Evolutionary conservation across 2,797 vertebrate genomes (phyloP), one percentile per base, ranked within the genome.

Genomic region (Champsocephalus esox): DNA sequence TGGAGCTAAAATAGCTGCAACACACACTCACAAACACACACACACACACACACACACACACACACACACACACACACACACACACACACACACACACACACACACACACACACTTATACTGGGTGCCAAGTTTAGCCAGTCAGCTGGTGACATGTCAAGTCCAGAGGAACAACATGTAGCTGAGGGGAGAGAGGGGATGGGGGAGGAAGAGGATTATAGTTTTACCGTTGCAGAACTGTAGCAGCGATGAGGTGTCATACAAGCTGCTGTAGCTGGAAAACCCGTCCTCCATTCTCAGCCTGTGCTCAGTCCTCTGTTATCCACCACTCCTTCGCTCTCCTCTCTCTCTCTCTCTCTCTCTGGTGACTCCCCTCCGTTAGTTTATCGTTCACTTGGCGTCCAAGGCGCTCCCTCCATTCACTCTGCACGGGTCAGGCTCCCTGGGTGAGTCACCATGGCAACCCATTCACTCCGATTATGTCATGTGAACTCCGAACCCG

Each of bases 181-280:
- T 0, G 60, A 34, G 45, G 46, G 56, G 38, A 19, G 3, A 32
- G 50, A 65, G 21, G 38, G 54, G 51, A 56, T 32, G 51, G 66
- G 24, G 58, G 61, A 21, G 61, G 64, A 51, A 43, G 70, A 63
- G 65, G 78, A 69, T 85, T 71, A 88, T 77, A 3, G 81, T 77
- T 86, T 96, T 96, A 99, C 97, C 98, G 84, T 98, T 98, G 94
- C 98, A 98, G 95, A 98, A 98, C 95, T 98, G 97, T 70, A 99
- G 96, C 94, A 98, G 95, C 78, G 98, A 98, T 68, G 97, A 97
- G 89, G 98, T 99, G 96, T 99, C 98, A 93, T 99, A 98, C 80
- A 98, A 96, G 93, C 96, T 97, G 96, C 96, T 96, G 94, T 97
- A 97, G 95, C 97, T 97, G 91, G 97, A 96, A 89, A 97, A 97